Conservation (phyloP, 2,113 vertebrate genomes). For the Meriones unguiculatus region DNA sequence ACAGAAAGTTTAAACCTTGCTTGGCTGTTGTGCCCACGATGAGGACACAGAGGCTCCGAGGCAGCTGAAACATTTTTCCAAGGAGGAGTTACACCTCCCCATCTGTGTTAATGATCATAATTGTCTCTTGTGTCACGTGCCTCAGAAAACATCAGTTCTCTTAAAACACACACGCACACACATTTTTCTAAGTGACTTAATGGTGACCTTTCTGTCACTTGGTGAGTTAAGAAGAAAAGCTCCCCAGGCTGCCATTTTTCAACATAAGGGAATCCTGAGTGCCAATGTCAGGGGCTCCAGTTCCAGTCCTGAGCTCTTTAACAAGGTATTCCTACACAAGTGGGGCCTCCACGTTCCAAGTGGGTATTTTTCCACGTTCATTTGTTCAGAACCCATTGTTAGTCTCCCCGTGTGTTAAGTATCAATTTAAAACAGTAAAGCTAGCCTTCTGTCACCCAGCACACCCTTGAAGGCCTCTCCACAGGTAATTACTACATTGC, state of each 20-base stretch:
- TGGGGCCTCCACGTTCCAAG: not conserved
- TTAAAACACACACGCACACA: not conserved
- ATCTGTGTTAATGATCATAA: not conserved
- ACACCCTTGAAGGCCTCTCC: not conserved
- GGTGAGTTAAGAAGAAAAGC: not conserved
- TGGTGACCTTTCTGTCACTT: not conserved
- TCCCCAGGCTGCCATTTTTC: not conserved
- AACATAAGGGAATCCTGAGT: not conserved
- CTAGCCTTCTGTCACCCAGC: not conserved
- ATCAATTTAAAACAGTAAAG: not conserved
- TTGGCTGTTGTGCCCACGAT: not conserved
- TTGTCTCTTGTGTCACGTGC: not conserved
- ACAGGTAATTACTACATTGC: not conserved
- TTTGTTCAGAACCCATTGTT: conserved; percentile 24
- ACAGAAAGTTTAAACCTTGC: not conserved
- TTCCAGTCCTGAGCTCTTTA: not conserved
- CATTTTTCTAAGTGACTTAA: not conserved
- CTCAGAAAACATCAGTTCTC: not conserved
- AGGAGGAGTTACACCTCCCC: not conserved
- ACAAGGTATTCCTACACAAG: not conserved
- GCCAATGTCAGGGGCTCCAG: not conserved
- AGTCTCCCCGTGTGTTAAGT: conserved; percentile 10
- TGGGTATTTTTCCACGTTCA: not conserved
- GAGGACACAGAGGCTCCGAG: not conserved
- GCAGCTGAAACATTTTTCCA: not conserved